Evolutionary conservation across 2,113 vertebrate genomes (phyloP).

Genomic region (Porphyrio hochstetteri): DNA sequence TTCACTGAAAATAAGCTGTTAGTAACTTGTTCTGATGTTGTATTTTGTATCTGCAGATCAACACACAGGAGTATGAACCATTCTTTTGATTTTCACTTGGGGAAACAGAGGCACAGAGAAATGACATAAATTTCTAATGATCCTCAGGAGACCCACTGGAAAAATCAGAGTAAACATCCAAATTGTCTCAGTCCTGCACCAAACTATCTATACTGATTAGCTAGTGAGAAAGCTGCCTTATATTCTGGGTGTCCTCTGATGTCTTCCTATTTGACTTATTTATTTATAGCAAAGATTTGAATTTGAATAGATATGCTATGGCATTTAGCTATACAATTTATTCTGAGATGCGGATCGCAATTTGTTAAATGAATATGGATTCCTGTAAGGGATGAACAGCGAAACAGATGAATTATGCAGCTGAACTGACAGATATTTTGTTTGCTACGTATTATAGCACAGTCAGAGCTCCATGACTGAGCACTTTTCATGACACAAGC

Average conservation of each 20-base stretch:
- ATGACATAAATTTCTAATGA: neutral
- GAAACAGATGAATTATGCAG: slow-evolving; percentile 2
- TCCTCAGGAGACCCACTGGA: neutral
- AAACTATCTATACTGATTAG: neutral
- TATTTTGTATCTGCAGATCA: neutral
- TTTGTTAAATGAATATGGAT: slow-evolving; percentile 28
- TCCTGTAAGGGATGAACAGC: neutral
- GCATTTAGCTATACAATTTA: slow-evolving; percentile 9
- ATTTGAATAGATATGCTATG: slow-evolving; percentile 4
- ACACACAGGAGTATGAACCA: neutral
- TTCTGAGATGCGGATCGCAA: neutral
- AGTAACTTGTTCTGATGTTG: neutral
- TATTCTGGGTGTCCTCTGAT: neutral
- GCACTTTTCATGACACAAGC: neutral
- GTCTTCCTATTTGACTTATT: neutral
- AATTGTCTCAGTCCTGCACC: neutral
- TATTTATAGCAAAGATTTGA: slow-evolving; percentile 4
- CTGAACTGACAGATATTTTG: neutral
- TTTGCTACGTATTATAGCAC: neutral
- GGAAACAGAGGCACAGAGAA: neutral
- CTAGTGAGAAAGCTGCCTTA: neutral
- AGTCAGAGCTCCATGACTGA: neutral
- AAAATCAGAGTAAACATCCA: neutral
- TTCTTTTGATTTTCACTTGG: neutral
- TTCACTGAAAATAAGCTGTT: neutral